These are phyloP conservation scores for Halocaridina rubra DNA, from an alignment of 2,888 invertebrate genomes.

Conservation along the genomic window DNA sequence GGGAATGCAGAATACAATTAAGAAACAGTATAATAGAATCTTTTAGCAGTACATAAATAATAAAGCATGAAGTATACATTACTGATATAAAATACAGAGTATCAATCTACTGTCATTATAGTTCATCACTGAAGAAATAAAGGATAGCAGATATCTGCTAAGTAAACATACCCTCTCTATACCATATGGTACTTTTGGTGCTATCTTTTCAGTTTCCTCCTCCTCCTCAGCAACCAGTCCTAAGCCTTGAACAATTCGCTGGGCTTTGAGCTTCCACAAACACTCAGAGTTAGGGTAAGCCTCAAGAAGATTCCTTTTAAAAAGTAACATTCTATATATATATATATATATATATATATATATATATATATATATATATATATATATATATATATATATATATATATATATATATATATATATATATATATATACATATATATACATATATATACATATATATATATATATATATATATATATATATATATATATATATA, in stretches of 20 bases:
- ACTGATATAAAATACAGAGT: no score
- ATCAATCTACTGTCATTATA: no score
- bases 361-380: background rate
- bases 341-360: background rate
- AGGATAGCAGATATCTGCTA: no score
- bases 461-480: constrained; percentile 17
- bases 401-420: background rate
- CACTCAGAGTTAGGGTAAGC: constrained; percentile 19
- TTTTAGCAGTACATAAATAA: no score
- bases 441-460: background rate
- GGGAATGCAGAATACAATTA: no score
- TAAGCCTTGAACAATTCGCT: constrained; percentile 11
- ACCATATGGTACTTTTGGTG: background rate
- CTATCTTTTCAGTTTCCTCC: background rate
- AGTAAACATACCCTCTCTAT: background rate
- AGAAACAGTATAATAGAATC: no score
- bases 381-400: background rate
- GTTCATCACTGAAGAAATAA: no score
- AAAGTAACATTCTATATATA: no score
- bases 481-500: constrained; percentile 27
- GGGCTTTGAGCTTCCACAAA: constrained; percentile 28
- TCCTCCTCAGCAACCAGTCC: background rate
- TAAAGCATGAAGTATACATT: no score
- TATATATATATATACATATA: background rate
- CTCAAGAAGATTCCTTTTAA: background rate